Base-by-base conservation (phyloP, 2,113 vertebrate species). In the Manacus vitellinus region DNA sequence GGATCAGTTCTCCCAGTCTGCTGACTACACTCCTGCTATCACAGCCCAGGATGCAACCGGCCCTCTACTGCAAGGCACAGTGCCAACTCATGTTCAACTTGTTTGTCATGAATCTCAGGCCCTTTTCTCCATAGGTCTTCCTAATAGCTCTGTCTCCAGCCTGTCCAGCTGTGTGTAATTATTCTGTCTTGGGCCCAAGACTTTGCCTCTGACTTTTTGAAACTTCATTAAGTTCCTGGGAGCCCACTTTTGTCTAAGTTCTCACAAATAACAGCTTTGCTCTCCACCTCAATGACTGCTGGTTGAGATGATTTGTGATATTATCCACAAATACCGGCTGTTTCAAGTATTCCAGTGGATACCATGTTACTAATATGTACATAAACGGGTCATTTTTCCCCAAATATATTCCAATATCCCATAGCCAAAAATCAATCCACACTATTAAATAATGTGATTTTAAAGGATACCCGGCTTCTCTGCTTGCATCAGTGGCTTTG, bases 381-480 rank as follows among this genome's bases (percentile, higher is more conserved):
- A 59, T 17, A 78, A 91, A 24, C 24, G 43, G 23, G 20, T 5
- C 8, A 35, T 71, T 71, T 89, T 63, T 12, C 27, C 23, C 46
- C 25, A n/a, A 30, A 71, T n/a, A 58, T 68, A 88, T 68, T 86
- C 20, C 41, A 43, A 41, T 52, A 56, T 52, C 47, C 31, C 37
- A 46, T 9, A 67, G 92, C 72, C 85, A 95, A 87, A 91, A 85
- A 95, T 93, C 90, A 95, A 90, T 79, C 94, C 49, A 89, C 88
- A 84, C 56, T n/a, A 71, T 17, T 51, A 76, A 94, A 87, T 94
- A 82, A 88, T 12, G 1, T 12, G 30, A 12, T 17, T 52, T 77
- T 85, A 97, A 98, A 99, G 99, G 99, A 99, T 99, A 99, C 99
- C 99, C 56, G 99, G 99, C 97, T 99, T 99, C 86, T 99, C 99